Conservation (phyloP, 2,797 vertebrate genomes). For the Acanthornis magna region DNA sequence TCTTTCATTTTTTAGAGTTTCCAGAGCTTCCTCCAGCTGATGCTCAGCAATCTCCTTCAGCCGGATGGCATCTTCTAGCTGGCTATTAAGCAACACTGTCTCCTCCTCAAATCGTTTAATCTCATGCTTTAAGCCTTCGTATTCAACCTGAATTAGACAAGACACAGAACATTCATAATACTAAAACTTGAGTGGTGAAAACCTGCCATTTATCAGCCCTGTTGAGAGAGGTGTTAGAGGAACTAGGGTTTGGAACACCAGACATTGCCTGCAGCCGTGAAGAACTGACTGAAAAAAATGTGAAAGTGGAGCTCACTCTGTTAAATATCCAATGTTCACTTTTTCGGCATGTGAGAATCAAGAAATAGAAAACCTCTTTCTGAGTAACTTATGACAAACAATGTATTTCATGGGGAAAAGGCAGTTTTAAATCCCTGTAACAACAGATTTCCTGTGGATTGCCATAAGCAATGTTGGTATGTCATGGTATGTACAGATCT, state of each 20-base stretch:
- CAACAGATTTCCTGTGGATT: background rate
- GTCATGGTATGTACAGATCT: background rate
- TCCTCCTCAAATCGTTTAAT: constrained; percentile 97
- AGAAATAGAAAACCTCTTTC: background rate
- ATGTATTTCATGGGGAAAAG: background rate
- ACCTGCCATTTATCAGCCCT: constrained; percentile 59
- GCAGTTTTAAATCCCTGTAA: background rate
- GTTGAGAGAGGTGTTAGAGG: constrained; percentile 20
- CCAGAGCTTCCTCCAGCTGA: constrained; percentile 94
- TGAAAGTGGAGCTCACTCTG: background rate
- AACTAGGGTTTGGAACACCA: background rate
- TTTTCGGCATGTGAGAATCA: background rate
- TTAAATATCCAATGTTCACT: background rate
- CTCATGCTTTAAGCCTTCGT: constrained; percentile 97
- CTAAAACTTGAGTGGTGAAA: constrained; percentile 76
- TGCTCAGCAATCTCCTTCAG: constrained; percentile 94
- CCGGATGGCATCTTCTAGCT: constrained; percentile 93
- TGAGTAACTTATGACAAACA: background rate
- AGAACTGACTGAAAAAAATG: background rate
- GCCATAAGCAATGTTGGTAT: background rate
- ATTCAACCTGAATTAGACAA: constrained; percentile 88
- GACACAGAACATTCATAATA: constrained; percentile 76
- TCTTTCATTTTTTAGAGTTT: constrained; percentile 92
- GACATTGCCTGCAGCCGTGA: background rate
- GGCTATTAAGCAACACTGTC: constrained; percentile 95